Base-by-base conservation (phyloP, 2,888 invertebrate genomes). In the Melinaea menophilus region DNA sequence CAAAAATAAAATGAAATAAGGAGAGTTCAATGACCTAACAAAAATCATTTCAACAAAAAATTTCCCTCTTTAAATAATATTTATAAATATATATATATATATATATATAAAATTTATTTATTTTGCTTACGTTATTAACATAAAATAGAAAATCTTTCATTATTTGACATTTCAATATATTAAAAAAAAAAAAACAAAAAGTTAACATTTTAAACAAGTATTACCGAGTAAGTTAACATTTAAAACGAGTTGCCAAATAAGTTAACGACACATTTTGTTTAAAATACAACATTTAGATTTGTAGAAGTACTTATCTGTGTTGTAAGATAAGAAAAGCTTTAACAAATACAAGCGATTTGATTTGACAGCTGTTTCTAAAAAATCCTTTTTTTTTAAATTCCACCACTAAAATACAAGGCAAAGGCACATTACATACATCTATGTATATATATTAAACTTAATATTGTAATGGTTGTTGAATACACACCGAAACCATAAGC, bases 1-100 rank as follows among this genome's bases (percentile, higher is more conserved):
- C 7, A 41, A 31, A 22, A n/a, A 51, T 51, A 51, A 51, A 51
- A 31, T 51, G 31, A 31, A 51, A 51, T 51, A 11, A 51, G 51
- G 9, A 9, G 31, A 51, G 31, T 22, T 11, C 31, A 46, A 22
- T 51, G 51, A 51, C 51, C 51, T 31, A 51, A 51, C 31, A 51
- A 51, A 51, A 51, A 51, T 51, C 51, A 51, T n/a, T 22, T 22
- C 22, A 22, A 22, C 1, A 22, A 22, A 22, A 22, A 22, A 22
- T 22, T 22, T 22, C 22, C 22, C 22, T 22, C 22, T 22, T 22
- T 22, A 22, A 22, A 22, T 22, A 22, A 22, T 22, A 22, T 22
- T 22, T 22, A 22, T 22, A 22, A 1, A 22, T 22, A 22, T 22
- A 22, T 22, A 22, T 22, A 22, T 22, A 22, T 22, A 22, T 22